Evolutionary conservation across 2,113 vertebrate species (phyloP), one percentile per base, ranked within the genome.

Genomic region (Ammodytes dubius): DNA sequence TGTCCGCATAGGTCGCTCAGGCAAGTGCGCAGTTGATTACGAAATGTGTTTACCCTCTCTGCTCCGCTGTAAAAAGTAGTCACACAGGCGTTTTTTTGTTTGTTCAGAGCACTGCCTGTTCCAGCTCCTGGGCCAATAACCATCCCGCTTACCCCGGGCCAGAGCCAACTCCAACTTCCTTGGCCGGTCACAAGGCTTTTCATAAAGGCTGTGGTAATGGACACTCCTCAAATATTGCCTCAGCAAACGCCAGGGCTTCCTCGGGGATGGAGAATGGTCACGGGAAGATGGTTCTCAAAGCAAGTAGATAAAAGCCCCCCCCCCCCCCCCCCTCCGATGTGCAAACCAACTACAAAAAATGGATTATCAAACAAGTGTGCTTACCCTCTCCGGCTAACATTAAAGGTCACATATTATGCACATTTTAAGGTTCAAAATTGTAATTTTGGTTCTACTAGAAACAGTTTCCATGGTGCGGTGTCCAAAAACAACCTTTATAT

Each of bases 151-250:
- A 70, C 73, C 52, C 3, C 68, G 0, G 43, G 53, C 66, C 14
- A 37, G 40, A 72, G 59, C 71, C 35, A 39, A 63, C 68, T 86
- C 47, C 0, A 75, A 86, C 82, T 82, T 76, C 67, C 63, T 82
- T 68, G 85, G 74, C 60, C 10, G 27, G 35, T 77, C 17, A 58
- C n/a, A 57, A 47, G 57, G 49, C 70, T 87, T 27, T 88, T 85
- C 69, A 66, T 74, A 88, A 88, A 64, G 59, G 63, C 79, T 52
- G 70, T 0, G 9, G 57, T 77, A 81, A 75, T 71, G 70, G 75
- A 89, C 78, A 77, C 86, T 86, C 15, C 65, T 85, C 77, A 82
- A 85, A 87, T 89, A 80, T 89, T 91, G 90, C 74, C 63, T 73
- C 74, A 7, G 83, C 79, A 86, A 89, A 86, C 45, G 43, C 6